phyloP scores from a whole-genome alignment of 2,888 invertebrate genomes.

The Amiota mariae region DNA sequence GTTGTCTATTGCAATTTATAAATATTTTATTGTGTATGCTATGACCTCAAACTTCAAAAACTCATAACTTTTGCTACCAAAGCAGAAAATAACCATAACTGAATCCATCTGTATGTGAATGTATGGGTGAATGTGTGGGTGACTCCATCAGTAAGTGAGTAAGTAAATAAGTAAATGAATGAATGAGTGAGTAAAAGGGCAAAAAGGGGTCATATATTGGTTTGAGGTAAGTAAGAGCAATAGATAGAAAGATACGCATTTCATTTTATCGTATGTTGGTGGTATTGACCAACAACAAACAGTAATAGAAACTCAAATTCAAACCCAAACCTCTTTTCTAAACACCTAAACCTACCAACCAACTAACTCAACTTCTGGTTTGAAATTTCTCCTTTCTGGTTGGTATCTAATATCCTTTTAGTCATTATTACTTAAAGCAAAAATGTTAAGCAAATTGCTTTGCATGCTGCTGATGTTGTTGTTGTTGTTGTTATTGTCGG shows the following conservation, averaged over 20 bases:
- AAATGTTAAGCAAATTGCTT: constrained; percentile 63
- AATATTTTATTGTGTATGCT: constrained; percentile 55
- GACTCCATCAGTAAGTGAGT: neutral
- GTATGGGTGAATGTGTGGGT: neutral
- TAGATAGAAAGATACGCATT: constrained; percentile 30
- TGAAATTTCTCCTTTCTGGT: neutral
- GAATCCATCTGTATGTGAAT: neutral
- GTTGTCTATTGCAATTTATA: constrained; percentile 57
- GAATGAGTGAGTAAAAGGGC: neutral
- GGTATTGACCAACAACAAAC: constrained; percentile 10
- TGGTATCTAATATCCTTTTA: constrained; percentile 52
- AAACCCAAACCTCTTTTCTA: neutral
- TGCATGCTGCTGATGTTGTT: constrained; percentile 43
- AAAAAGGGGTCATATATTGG: neutral
- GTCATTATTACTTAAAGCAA: constrained; percentile 63
- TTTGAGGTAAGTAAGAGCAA: constrained; percentile 16
- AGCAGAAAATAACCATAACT: constrained; percentile 30
- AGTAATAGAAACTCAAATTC: neutral
- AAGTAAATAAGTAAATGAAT: neutral
- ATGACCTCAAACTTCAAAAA: constrained; percentile 47
- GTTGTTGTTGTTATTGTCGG: constrained; percentile 37
- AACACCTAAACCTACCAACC: constrained; percentile 39
- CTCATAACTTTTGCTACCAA: constrained; percentile 39
- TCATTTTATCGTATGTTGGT: neutral
- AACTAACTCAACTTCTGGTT: constrained; percentile 2